These are phyloP conservation scores for Cosmia pyralina DNA, from an alignment of 2,888 invertebrate genomes.

Conservation along the genomic window DNA sequence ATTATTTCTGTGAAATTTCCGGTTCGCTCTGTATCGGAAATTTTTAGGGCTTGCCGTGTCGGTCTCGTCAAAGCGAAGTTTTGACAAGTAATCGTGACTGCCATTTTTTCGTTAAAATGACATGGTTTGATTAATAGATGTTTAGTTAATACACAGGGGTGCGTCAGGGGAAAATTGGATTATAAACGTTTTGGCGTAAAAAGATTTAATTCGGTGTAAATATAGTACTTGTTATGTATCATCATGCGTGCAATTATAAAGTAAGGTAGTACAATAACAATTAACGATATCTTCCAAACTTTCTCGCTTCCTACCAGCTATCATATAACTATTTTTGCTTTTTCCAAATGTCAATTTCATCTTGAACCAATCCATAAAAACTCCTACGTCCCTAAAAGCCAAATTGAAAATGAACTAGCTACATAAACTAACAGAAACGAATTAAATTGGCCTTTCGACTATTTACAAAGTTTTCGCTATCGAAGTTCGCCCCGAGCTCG, in stretches of 20 bases:
- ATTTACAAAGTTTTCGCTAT: constrained; percentile 49
- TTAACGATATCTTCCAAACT: not conserved
- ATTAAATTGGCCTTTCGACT: constrained; percentile 32
- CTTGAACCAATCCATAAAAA: not conserved
- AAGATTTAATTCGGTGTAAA: constrained; percentile 4
- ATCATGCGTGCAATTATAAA: not conserved
- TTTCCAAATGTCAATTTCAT: not conserved
- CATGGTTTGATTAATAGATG: constrained; percentile 58
- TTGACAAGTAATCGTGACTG: constrained; percentile 67
- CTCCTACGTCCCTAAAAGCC: no score
- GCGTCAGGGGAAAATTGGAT: constrained; percentile 28
- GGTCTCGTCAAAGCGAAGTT: constrained; percentile 65
- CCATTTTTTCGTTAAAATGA: constrained; percentile 49
- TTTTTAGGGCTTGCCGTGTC: constrained; percentile 81
- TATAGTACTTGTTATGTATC: not conserved
- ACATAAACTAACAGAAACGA: constrained; percentile 19
- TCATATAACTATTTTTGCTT: not conserved
- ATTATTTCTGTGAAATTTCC: constrained; percentile 86
- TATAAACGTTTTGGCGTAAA: constrained; percentile 12
- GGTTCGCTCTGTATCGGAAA: constrained; percentile 76
- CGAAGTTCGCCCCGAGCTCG: constrained; percentile 40
- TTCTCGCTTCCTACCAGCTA: not conserved
- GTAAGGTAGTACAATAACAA: not conserved
- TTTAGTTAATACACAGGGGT: constrained; percentile 34
- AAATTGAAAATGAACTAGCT: constrained; percentile 3